Percentiles rank a stretch among this genome's conserved stretches.
phyloP scores from a whole-genome alignment of 2,797 vertebrate species.

The Takifugu rubripes region DNA sequence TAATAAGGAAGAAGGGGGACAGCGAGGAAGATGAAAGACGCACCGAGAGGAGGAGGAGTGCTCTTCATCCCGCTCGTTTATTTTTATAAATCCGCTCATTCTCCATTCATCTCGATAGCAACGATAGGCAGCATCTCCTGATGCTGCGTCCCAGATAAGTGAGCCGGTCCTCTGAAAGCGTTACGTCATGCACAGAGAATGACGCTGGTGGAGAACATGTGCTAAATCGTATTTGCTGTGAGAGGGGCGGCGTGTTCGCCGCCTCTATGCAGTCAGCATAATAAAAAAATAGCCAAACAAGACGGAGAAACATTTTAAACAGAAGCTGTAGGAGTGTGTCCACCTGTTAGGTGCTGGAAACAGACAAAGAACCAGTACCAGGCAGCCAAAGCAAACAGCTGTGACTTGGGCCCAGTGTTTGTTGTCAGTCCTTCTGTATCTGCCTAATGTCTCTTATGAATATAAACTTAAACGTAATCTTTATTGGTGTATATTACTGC shows the following conservation, averaged over 20 bases:
- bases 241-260: slow-evolving; percentile 5
- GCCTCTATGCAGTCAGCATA: background rate
- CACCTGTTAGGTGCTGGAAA: no score
- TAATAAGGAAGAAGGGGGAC: slow-evolving; percentile 20
- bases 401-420: no score
- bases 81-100: slow-evolving; percentile 23
- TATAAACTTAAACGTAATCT: no score
- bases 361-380: background rate
- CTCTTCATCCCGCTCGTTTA: slow-evolving; percentile 20
- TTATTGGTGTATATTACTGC: no score
- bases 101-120: slow-evolving; percentile 7
- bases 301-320: background rate
- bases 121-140: slow-evolving; percentile 1
- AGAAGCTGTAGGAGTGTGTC: background rate
- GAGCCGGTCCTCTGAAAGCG: slow-evolving; percentile 2
- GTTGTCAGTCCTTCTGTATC: no score
- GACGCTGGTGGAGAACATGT: background rate
- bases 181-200: background rate
- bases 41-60: slow-evolving; percentile 31
- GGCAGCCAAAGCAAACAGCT: no score
- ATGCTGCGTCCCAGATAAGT: slow-evolving; percentile 4
- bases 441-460: no score
- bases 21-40: slow-evolving; percentile 58
- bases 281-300: background rate
- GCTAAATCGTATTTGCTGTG: background rate